Percentiles rank a stretch among this genome's conserved stretches.
Evolutionary conservation across 1,140 invertebrate species (phyloP).

Genomic region (Arctopsyche grandis): DNA sequence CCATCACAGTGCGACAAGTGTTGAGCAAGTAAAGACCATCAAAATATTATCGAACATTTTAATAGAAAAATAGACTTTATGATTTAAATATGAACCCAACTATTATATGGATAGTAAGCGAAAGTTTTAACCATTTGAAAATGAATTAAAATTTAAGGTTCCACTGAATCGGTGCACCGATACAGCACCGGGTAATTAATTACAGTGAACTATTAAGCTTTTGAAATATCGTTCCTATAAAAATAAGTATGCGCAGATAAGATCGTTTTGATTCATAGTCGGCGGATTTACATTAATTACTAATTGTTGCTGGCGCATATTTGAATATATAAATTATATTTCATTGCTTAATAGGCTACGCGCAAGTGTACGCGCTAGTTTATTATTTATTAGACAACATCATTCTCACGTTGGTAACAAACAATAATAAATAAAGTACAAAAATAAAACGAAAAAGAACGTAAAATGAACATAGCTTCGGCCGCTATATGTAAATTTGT

Average conservation of each 20-base stretch:
- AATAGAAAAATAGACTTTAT: too few relatives aligned
- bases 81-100: too few relatives aligned
- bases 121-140: neutral
- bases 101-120: too few relatives aligned
- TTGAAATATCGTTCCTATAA: conserved; percentile 38
- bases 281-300: conserved; percentile 32
- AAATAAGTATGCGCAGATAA: conserved; percentile 40
- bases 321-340: conserved; percentile 51
- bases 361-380: conserved; percentile 3
- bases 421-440: conserved; percentile 10
- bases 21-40: too few relatives aligned
- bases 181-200: conserved; percentile 17
- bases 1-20: too few relatives aligned
- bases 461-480: neutral
- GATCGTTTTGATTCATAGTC: conserved; percentile 46
- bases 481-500: conserved; percentile 15
- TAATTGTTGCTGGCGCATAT: conserved; percentile 37
- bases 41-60: too few relatives aligned
- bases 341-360: conserved; percentile 51
- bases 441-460: too few relatives aligned
- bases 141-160: neutral
- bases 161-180: neutral
- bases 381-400: conserved; percentile 25
- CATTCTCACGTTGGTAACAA: conserved; percentile 23
- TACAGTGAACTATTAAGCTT: conserved; percentile 33